Percentiles rank a stretch among this genome's conserved stretches.
Evolutionary conservation across 2,888 invertebrate genomes (phyloP).

Genomic region (Bellardia bayeri): DNA sequence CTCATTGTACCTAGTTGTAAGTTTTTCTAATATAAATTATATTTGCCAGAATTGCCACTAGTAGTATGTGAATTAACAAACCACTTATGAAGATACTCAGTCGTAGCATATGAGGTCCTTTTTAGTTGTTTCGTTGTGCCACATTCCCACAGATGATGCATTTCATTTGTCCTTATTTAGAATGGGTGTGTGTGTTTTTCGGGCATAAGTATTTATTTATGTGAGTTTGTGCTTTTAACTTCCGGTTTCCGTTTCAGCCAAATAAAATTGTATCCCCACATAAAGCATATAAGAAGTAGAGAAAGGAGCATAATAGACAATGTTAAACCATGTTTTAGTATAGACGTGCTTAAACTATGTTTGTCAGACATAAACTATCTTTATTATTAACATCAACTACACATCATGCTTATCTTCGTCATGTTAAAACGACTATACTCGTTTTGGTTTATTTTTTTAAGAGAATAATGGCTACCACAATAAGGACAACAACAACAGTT

Average conservation of each 20-base stretch:
- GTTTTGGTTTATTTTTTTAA: conserved; percentile 59
- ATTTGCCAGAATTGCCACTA: conserved; percentile 71
- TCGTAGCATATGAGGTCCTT: conserved; percentile 65
- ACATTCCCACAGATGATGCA: conserved; percentile 47
- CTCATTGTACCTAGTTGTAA: conserved; percentile 31
- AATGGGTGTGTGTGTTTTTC: conserved; percentile 14
- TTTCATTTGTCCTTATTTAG: conserved; percentile 34
- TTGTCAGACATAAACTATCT: conserved; percentile 63
- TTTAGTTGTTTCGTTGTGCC: conserved; percentile 35
- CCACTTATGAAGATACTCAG: conserved; percentile 65
- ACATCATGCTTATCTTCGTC: conserved; percentile 27
- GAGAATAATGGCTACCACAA: conserved; percentile 16
- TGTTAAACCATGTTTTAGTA: conserved; percentile 54
- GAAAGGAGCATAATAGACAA: conserved; percentile 35
- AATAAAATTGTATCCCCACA: conserved; percentile 32
- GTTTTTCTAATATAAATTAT: conserved; percentile 74
- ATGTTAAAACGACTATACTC: conserved; percentile 57
- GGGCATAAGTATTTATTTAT: conserved; percentile 75
- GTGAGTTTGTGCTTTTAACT: conserved; percentile 68
- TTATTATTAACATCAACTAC: conserved; percentile 57
- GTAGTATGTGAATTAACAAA: conserved; percentile 72
- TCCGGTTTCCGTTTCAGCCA: conserved; percentile 64
- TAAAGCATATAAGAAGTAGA: not conserved
- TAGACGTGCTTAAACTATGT: conserved; percentile 51
- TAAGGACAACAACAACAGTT: conserved; percentile 63